Base-by-base conservation (phyloP, 2,888 invertebrate species). In the Venustoraphidia nigricollis region DNA sequence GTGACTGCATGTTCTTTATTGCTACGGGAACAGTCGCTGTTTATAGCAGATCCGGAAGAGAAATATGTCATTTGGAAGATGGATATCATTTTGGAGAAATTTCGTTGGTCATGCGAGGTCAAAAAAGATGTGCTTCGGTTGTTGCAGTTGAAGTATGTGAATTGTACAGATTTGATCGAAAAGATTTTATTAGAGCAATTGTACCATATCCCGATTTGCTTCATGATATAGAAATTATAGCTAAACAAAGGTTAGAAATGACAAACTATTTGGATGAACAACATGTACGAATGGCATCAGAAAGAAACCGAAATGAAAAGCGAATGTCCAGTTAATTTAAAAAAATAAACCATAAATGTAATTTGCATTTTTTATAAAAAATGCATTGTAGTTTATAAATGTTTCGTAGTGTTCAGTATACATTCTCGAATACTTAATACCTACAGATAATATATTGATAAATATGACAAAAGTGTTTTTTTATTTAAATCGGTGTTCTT, bases 1-100 rank as follows among this genome's bases (percentile, higher is more conserved):
- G 74, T 0, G 65, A 71, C 49, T 69, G 69, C 46, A 76, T 76
- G 75, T 76, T 72, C 55, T 76, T 76, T 54, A 75, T 76, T 49
- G 70, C 70, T 2, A 67, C 63, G 13, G 76, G 76, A 4, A 72
- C 73, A 0, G 75, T 76, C 2, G 73, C 73, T 0, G 66, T 73
- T 47, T 73, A 70, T 52, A 71, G 72, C 1, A 57, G 60, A 44
- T 65, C 66, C 0, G 74, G 73, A 65, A 66, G 41, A 27, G 46
- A 46, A 40, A 17, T 72, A 48, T 68, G 68, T 52, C 73, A 73
- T 55, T 59, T 77, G 38, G 69, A 75, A 56, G 79, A 79, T 53
- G 79, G 79, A 0, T 73, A 65, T 34, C 64, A 69, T 55, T 72
- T 73, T 55, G 73, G 73, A 1, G 72, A 72, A 58, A 61, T 66